These are phyloP conservation scores for Lipophrys pholis DNA, from an alignment of 2,113 vertebrate species.

Conservation along the genomic window DNA sequence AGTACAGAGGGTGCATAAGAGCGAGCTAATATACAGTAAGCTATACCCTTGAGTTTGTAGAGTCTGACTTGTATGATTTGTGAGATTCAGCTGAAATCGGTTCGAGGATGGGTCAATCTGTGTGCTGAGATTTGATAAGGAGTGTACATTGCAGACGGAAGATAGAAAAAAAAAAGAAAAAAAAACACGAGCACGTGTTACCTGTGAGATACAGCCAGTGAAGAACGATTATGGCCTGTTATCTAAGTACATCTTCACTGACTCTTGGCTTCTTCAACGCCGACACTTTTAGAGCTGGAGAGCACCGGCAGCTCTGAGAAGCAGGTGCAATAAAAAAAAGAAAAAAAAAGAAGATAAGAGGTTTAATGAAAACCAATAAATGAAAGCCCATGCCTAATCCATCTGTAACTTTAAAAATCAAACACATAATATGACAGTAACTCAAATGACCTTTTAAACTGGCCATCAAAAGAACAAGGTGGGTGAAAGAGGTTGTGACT, in stretches of 20 bases:
- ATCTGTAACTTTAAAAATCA: neutral
- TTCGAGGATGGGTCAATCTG: neutral
- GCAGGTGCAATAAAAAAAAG: neutral
- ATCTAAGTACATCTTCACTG: slow-evolving; percentile 26
- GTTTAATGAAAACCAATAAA: slow-evolving; percentile 9
- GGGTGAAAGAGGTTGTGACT: neutral
- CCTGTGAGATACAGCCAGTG: slow-evolving; percentile 2
- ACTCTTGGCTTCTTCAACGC: slow-evolving; percentile 16
- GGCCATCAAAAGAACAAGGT: neutral
- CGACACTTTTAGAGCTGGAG: neutral
- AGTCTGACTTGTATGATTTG: too few relatives aligned
- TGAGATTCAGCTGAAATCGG: neutral
- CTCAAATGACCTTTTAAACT: too few relatives aligned
- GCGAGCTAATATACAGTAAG: too few relatives aligned
- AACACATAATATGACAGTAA: neutral
- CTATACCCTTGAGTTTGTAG: neutral
- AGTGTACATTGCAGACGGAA: slow-evolving; percentile 3
- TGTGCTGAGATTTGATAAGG: slow-evolving; percentile 23
- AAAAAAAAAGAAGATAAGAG: slow-evolving; percentile 5
- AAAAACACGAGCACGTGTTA: slow-evolving; percentile 19
- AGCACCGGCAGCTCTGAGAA: slow-evolving; percentile 20
- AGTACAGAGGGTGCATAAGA: too few relatives aligned
- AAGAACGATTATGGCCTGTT: neutral
- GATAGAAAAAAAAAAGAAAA: too few relatives aligned
- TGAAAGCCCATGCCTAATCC: neutral